Evolutionary conservation across 2,797 vertebrate species (phyloP), one percentile per base, ranked within the genome.

Genomic region (Leucoraja ocellata): DNA sequence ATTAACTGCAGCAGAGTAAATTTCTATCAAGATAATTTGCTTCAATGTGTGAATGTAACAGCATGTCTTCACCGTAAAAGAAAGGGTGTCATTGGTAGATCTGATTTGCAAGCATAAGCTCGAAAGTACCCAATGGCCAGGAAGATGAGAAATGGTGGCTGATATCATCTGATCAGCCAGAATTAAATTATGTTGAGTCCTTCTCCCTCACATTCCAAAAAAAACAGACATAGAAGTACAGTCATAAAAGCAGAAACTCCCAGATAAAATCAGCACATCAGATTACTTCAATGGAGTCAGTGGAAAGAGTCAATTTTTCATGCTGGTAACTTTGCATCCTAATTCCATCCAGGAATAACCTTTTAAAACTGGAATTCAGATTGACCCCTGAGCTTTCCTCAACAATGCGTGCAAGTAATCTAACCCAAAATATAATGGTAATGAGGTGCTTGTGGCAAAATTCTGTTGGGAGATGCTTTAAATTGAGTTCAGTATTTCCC

Each of bases 1-100:
- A 68, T 88, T 88, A 88, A 88, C 63, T 68, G 84, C 61, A 36
- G 84, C 61, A 9, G 84, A 21, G 84, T 68, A 88, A 88, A 88
- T 88, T 88, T 32, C 63, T 36, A 88, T 88, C 84, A 88, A 4
- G n/a, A 78, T 32, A 32, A 32, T 10, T 28, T 11, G 9, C 9
- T 14, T 14, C 65, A 68, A 68, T 71, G 68, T 71, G 68, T 13
- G n/a, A 78, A n/a, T 32, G 28, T 11, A 78, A 78, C n/a, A 32
- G 77, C n/a, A 32, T 78, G 14, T 79, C 32, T 39, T 18, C 78
- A 79, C 78, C 11, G 0, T 32, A 39, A 16, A 16, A 13, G 0
- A 74, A 11, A 79, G 32, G 0, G 13, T 79, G 14, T 5, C 36
- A 16, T 39, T 79, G 78, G 32, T 79, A 36, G 13, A 39, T 6